Evolutionary conservation across 2,888 invertebrate genomes (phyloP).

Genomic region (Nipponacmea schrenckii): DNA sequence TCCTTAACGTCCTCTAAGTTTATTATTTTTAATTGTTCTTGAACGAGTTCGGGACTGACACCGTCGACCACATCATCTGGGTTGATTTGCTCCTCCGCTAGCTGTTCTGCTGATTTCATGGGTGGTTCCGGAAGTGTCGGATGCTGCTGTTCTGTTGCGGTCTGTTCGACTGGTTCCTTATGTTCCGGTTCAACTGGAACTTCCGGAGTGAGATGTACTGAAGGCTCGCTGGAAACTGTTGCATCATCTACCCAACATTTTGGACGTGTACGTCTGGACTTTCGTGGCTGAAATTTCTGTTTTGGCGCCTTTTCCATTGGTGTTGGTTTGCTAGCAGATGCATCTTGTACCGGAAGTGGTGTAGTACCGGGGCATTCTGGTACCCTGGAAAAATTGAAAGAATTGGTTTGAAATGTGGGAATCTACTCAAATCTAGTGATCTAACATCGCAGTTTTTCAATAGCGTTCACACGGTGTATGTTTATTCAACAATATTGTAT

Average conservation of each 20-base stretch:
- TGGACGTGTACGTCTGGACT: slow-evolving; percentile 28
- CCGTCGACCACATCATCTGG: background rate
- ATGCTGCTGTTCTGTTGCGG: background rate
- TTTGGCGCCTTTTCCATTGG: background rate
- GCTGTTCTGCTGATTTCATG: background rate
- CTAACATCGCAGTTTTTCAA: no score
- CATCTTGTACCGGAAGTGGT: no score
- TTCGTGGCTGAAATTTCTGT: background rate
- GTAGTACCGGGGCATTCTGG: no score
- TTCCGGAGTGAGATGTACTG: slow-evolving; percentile 12
- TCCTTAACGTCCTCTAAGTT: slow-evolving; percentile 6
- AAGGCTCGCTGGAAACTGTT: slow-evolving; percentile 46
- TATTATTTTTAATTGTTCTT: background rate
- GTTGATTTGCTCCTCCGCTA: background rate
- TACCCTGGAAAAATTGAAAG: no score
- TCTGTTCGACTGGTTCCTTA: background rate
- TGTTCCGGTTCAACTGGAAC: background rate
- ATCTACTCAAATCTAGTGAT: no score
- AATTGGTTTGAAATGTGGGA: no score
- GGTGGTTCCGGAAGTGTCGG: no score
- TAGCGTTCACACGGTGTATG: no score
- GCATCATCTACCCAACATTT: slow-evolving; percentile 55
- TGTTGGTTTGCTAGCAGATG: no score
- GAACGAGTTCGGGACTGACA: background rate
- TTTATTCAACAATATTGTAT: no score